Conservation (phyloP, 2,113 vertebrate genomes). For the Malurus cyaneus region DNA sequence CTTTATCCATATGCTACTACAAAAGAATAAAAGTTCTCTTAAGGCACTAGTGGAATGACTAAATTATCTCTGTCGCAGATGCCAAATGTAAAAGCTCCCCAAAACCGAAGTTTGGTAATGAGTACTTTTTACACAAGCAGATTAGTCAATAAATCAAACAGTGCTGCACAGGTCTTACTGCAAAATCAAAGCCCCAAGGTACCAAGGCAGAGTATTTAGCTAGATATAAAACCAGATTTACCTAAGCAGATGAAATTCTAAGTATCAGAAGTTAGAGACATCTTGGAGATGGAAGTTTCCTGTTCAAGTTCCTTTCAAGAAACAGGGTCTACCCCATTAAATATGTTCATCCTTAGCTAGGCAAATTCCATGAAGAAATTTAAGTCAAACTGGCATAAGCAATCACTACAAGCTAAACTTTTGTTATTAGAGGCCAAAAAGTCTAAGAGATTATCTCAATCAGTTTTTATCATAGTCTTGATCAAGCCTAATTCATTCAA, state of each 20-base stretch:
- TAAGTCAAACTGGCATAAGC: not conserved
- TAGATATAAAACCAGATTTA: not conserved
- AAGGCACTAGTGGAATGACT: not conserved
- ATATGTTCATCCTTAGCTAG: not conserved
- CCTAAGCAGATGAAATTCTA: not conserved
- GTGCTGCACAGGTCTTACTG: not conserved
- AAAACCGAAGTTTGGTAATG: not conserved
- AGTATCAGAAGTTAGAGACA: not conserved
- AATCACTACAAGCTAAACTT: not conserved
- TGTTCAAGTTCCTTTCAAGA: not conserved
- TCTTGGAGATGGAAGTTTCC: not conserved
- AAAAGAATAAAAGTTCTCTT: not conserved
- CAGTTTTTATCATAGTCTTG: not conserved
- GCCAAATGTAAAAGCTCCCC: not conserved
- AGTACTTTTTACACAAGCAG: not conserved
- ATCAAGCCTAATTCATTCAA: not conserved
- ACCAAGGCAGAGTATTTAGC: not conserved
- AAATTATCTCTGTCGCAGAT: not conserved
- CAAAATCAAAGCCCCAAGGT: not conserved
- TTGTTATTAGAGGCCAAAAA: not conserved
- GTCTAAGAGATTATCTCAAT: not conserved
- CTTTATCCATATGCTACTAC: not conserved
- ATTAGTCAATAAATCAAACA: not conserved
- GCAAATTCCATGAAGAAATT: not conserved
- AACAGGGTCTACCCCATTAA: not conserved